phyloP scores from a whole-genome alignment of 2,888 invertebrate genomes.

The Drosophila hawaiiensis region DNA sequence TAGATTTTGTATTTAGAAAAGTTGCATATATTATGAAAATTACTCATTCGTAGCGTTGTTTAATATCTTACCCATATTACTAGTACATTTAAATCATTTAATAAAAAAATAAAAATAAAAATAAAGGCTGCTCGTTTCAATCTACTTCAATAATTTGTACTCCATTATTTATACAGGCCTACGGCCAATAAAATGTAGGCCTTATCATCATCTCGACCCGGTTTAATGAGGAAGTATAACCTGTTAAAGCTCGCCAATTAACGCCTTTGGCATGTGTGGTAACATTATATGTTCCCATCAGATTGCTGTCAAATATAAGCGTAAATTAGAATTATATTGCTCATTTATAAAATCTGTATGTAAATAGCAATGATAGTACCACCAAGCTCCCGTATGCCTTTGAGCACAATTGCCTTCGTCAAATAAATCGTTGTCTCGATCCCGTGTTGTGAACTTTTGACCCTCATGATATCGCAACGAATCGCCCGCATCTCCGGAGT shows the following conservation, averaged over 20 bases:
- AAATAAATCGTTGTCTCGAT: rapidly evolving
- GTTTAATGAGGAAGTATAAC: rapidly evolving
- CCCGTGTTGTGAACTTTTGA: neutral
- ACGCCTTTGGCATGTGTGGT: rapidly evolving
- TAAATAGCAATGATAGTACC: rapidly evolving
- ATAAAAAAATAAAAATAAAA: neutral
- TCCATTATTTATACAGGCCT: neutral
- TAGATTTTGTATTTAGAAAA: neutral
- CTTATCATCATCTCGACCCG: neutral
- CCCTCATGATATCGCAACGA: rapidly evolving
- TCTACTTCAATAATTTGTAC: neutral
- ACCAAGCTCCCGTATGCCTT: rapidly evolving
- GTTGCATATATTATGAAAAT: neutral
- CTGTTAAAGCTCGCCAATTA: rapidly evolving
- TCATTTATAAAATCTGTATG: neutral
- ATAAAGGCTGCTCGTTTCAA: neutral
- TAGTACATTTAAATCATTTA: neutral
- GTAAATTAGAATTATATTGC: neutral
- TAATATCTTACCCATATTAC: neutral
- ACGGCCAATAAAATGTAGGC: neutral
- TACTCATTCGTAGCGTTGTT: constrained; percentile 9
- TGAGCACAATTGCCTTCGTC: rapidly evolving
- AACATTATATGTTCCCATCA: neutral
- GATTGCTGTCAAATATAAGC: neutral
- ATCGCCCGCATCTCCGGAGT: neutral